Percentiles rank a stretch among this genome's conserved stretches.
phyloP scores from a whole-genome alignment of 2,888 invertebrate species.

The Choristoneura rosaceana region DNA sequence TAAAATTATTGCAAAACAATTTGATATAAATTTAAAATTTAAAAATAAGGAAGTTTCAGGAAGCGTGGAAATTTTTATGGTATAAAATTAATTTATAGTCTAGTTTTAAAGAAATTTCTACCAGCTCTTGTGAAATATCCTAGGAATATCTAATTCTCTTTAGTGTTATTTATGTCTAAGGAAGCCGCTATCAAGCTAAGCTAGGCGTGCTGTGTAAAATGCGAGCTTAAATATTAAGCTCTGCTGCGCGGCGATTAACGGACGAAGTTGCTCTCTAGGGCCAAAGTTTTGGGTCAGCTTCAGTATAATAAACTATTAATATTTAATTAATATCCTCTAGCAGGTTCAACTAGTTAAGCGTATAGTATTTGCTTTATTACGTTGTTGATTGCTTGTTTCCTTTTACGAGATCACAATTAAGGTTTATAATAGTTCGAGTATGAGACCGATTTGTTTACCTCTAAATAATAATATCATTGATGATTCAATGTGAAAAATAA shows the following conservation, averaged over 20 bases:
- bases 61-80: no score
- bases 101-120: no score
- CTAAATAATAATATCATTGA: no score
- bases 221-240: slow-evolving; percentile 40
- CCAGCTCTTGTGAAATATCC: background rate
- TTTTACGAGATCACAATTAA: background rate
- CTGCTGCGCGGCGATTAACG: slow-evolving; percentile 24
- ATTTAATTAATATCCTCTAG: slow-evolving; percentile 28
- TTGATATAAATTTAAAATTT: no score
- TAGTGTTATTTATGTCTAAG: slow-evolving; percentile 26
- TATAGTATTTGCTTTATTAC: background rate
- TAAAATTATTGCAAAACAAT: no score
- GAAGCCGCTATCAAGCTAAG: slow-evolving; percentile 36
- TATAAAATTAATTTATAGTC: no score
- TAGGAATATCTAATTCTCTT: slow-evolving; percentile 17
- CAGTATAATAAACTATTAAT: slow-evolving; percentile 41
- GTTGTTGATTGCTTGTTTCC: background rate
- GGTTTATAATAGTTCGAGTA: background rate
- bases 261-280: slow-evolving; percentile 29
- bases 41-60: no score
- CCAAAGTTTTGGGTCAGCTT: slow-evolving; percentile 36
- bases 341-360: background rate
- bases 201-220: slow-evolving; percentile 39
- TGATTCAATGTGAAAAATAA: no score
- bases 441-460: no score